These are phyloP conservation scores for Delichon dasypus DNA, from an alignment of 2,797 vertebrate genomes.

Conservation along the genomic window DNA sequence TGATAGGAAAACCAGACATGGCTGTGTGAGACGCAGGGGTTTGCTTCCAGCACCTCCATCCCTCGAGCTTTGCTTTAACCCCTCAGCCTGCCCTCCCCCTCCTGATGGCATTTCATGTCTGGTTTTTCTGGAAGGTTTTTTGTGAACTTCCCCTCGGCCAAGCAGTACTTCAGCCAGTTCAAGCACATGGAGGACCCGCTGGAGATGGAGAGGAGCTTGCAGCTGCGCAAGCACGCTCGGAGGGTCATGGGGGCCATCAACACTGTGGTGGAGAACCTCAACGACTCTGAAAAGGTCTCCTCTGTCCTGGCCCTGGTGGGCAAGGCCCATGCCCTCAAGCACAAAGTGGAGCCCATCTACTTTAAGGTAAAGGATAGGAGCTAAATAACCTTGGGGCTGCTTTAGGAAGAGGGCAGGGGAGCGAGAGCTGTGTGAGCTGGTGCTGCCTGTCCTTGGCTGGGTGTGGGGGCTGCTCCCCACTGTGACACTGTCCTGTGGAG, in stretches of 20 bases:
- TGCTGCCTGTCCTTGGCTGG: background rate
- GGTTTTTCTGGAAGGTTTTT: conserved; percentile 83
- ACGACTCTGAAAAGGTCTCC: conserved; percentile 91
- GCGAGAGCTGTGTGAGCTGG: background rate
- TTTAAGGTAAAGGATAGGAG: conserved; percentile 84
- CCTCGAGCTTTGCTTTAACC: background rate
- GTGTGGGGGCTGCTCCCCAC: accelerated
- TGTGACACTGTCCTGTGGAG: accelerated
- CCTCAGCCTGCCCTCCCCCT: background rate
- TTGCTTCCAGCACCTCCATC: background rate
- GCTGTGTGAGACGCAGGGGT: background rate
- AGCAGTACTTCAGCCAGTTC: conserved; percentile 99
- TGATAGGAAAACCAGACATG: background rate
- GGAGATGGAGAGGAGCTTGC: conserved; percentile 92
- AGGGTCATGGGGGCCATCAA: conserved; percentile 96
- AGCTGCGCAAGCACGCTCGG: conserved; percentile 90
- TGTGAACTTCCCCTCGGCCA: conserved; percentile 93
- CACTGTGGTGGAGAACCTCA: conserved; percentile 92
- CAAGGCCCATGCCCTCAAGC: conserved; percentile 94
- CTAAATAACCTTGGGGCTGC: background rate
- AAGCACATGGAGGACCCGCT: conserved; percentile 91
- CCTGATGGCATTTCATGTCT: background rate
- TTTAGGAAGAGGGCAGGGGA: background rate
- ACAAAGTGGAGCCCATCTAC: conserved; percentile 97
- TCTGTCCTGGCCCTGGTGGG: conserved; percentile 90